Percentiles rank a stretch among this genome's conserved stretches.
Conservation (phyloP, 2,113 vertebrate genomes). For the Todiramphus chloris region DNA sequence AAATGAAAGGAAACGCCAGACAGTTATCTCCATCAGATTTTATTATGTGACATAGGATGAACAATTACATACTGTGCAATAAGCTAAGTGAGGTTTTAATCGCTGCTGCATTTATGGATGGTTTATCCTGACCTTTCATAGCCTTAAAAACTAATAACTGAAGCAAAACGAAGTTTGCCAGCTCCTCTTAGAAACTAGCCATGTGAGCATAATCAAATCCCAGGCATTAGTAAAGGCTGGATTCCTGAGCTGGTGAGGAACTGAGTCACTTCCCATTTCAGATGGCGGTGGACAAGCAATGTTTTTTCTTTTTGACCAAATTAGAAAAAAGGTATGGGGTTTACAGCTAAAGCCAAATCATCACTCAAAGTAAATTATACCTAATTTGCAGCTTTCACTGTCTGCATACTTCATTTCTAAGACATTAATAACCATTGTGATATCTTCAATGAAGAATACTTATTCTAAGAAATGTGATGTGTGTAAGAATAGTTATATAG, state of each 20-base stretch:
- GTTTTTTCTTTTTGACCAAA: not conserved
- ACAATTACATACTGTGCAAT: slow-evolving; percentile 51
- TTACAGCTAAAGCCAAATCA: not conserved
- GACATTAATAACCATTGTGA: not conserved
- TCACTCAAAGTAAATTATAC: not conserved
- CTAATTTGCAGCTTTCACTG: not conserved
- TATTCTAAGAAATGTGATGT: not conserved
- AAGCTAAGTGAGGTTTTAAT: slow-evolving; percentile 69
- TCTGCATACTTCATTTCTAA: not conserved
- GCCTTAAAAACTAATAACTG: slow-evolving; percentile 68
- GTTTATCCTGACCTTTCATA: slow-evolving; percentile 67
- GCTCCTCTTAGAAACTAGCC: slow-evolving; percentile 30
- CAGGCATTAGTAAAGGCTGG: slow-evolving; percentile 45
- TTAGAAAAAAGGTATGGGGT: not conserved
- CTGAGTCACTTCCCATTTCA: not conserved
- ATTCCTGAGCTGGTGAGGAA: slow-evolving; percentile 32
- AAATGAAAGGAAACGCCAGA: not conserved
- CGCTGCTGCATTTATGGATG: slow-evolving; percentile 42
- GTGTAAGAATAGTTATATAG: not conserved
- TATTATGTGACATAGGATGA: slow-evolving; percentile 56
- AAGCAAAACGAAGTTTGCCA: slow-evolving; percentile 62
- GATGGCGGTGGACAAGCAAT: not conserved
- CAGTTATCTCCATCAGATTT: slow-evolving; percentile 35
- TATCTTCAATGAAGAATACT: not conserved
- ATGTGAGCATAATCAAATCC: slow-evolving; percentile 56